Base-by-base conservation (phyloP, 2,113 vertebrate genomes). In the Psittacara wagleri region DNA sequence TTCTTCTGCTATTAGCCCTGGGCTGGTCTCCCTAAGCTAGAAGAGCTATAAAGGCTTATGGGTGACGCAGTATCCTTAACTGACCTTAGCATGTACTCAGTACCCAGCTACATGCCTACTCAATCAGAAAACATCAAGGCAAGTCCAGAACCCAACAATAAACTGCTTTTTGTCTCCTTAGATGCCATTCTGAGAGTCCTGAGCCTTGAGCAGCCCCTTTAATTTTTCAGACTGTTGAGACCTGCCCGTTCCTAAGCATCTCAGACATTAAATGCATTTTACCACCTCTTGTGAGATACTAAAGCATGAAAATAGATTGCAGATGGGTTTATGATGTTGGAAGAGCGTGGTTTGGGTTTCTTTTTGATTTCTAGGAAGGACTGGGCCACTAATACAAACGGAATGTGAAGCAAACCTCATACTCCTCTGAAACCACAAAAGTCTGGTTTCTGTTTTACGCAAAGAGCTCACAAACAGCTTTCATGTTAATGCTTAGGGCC, bases 11-110 rank as follows among this genome's bases (percentile, higher is more conserved):
- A 25, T 83, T 85, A 96, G 81, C 49, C 68, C 44, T 46, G 57
- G 14, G 39, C 46, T 93, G 67, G 92, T 86, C 61, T 84, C 63
- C 83, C 43, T 83, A 51, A 86, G 64, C 37, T 78, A 22, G 37
- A 86, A 54, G 67, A 94, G 72, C 83, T 54, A 2, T 43, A 84
- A 74, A 83, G 75, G 54, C 72, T 96, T 94, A 76, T 55, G 83
- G 52, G 57, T 72, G 70, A 79, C 87, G 66, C 33, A 10, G 35
- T 94, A 43, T 88, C 94, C 95, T 95, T 88, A 95, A 54, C 8
- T 94, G 84, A 91, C 88, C 87, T 90, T 51, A 91, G n/a, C 61
- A 43, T 2, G 13, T 39, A 27, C 48, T 94, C 25, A 16, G 6
- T 83, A 59, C 15, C 20, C 52, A 70, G 62, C 13, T 79, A 25